Evolutionary conservation across 2,888 invertebrate genomes (phyloP), one percentile per base, ranked within the genome.

Genomic region (Philhelius pedissequus): DNA sequence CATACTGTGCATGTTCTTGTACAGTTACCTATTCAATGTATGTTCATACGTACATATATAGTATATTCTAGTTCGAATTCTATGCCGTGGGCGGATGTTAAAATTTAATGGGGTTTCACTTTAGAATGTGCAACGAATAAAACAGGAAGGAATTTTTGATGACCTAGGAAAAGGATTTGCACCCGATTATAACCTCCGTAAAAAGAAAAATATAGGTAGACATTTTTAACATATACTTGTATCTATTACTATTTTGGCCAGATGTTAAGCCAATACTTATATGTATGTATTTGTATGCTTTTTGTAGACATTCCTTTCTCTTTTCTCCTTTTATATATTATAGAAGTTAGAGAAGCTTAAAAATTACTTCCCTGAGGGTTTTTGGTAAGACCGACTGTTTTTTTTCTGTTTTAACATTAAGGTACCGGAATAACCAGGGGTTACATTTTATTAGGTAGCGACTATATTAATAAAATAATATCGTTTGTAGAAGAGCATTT

Each of bases 121-220:
- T 11, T 25, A 32, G 40, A 71, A 58, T 66, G 30, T 78, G 81
- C 50, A 70, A 66, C 58, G 76, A 50, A 81, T 56, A 56, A 13
- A 35, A 0, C 18, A 45, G 75, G 56, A 80, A 75, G 62, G 69
- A 60, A 80, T 71, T 70, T 66, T 11, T 64, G 45, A 58, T 76
- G 70, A 76, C 81, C 75, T 81, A 64, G 75, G 70, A 70, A 64
- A 35, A 56, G 76, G 64, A 71, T 66, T 66, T 62, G 56, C 66
- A 45, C 70, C 45, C 40, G 64, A 43, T 75, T 58, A 75, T 58
- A 64, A 64, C 76, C 64, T 64, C 20, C 48, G 2, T 22, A 9
- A 7, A 4, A 18, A 54, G 1, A 20, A 48, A 22, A 2, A 25
- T 48, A 25, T 20, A 22, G 2, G 6, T 9, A 18, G 3, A 20